These are phyloP conservation scores for Rynchops niger DNA, from an alignment of 2,113 vertebrate species.

Conservation along the genomic window DNA sequence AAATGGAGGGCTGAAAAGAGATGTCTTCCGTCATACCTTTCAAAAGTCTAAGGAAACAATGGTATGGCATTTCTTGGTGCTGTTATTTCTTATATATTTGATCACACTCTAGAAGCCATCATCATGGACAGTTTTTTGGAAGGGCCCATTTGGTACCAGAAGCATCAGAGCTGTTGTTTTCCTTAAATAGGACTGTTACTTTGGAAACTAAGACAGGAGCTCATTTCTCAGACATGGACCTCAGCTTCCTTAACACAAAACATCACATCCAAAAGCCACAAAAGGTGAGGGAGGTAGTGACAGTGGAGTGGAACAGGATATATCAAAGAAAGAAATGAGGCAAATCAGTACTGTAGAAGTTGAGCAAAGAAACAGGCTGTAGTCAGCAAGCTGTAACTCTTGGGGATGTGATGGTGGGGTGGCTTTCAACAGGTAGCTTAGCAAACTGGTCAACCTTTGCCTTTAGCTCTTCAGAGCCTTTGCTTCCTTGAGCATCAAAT, in stretches of 20 bases:
- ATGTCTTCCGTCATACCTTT: not conserved
- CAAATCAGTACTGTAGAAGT: not conserved
- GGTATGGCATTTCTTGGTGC: not conserved
- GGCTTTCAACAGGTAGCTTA: not conserved
- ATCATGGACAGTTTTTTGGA: not conserved
- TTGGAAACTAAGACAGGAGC: not conserved
- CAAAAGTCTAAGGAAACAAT: not conserved
- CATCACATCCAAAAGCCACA: not conserved
- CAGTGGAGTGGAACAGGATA: not conserved
- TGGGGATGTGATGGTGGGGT: not conserved
- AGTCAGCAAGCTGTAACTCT: not conserved
- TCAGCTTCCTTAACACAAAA: not conserved
- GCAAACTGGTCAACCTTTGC: not conserved
- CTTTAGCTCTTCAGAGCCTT: not conserved
- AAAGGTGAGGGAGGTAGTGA: not conserved
- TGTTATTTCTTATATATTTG: not conserved
- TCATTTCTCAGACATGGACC: not conserved
- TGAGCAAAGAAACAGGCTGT: not conserved
- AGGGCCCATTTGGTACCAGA: not conserved
- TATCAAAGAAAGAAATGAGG: not conserved
- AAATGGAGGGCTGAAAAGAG: not conserved
- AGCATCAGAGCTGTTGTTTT: not conserved
- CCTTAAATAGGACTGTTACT: not conserved
- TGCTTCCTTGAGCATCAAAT: not conserved
- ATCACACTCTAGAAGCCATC: not conserved